Evolutionary conservation across 1,140 invertebrate species (phyloP).

Genomic region (Panagrolaimus sp.): DNA sequence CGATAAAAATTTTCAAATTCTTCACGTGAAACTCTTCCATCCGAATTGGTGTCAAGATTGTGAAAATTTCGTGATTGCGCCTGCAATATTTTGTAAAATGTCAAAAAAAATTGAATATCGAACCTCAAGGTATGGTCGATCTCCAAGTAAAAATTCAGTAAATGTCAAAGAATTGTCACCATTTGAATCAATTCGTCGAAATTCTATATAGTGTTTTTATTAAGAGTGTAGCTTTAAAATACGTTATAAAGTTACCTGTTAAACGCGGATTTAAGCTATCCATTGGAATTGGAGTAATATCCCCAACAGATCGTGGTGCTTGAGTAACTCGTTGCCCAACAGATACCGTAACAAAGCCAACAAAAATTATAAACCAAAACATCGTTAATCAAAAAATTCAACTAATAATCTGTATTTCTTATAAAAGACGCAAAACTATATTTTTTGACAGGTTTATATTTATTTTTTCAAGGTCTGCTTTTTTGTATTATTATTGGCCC

Average conservation of each 20-base stretch:
- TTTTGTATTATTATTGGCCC: too few relatives aligned
- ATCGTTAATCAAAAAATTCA: not conserved
- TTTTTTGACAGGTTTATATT: too few relatives aligned
- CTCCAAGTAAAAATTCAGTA: constrained; percentile 48
- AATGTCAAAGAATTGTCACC: constrained; percentile 44
- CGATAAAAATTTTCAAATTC: constrained; percentile 48
- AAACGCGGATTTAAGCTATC: constrained; percentile 45
- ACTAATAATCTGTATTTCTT: too few relatives aligned
- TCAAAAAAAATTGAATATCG: too few relatives aligned
- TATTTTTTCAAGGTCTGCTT: not conserved
- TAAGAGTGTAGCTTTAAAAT: not conserved
- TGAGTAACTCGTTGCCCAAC: not conserved
- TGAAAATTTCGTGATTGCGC: constrained; percentile 45
- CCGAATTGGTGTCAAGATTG: constrained; percentile 44
- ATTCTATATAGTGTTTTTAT: constrained; percentile 32
- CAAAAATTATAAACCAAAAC: not conserved
- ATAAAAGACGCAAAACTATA: too few relatives aligned
- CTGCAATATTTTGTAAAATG: too few relatives aligned
- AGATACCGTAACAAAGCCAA: not conserved
- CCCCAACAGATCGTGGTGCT: constrained; percentile 17
- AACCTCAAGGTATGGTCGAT: constrained; percentile 46
- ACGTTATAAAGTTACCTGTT: constrained; percentile 30
- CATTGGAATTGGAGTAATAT: constrained; percentile 53
- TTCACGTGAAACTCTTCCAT: constrained; percentile 46
- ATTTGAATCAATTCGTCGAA: constrained; percentile 50